Percentiles rank a stretch among this genome's conserved stretches.
Conservation (phyloP, 2,113 vertebrate species). For the Uria lomvia region DNA sequence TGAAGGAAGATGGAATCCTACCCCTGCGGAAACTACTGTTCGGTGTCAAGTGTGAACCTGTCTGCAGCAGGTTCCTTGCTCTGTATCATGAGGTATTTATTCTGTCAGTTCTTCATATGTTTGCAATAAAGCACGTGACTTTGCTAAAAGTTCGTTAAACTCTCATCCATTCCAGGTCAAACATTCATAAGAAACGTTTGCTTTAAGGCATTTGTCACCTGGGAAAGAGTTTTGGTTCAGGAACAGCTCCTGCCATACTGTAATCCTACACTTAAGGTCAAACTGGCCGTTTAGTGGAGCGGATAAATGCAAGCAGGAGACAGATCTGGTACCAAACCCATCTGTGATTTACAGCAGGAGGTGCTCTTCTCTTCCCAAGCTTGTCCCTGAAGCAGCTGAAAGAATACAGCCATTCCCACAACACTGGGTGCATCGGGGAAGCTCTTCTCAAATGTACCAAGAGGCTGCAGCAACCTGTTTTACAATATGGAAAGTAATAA, state of each 20-base stretch:
- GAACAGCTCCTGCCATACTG: neutral
- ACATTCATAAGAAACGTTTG: neutral
- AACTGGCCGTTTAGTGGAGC: neutral
- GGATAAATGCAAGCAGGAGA: neutral
- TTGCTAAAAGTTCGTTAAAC: neutral
- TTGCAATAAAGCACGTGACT: neutral
- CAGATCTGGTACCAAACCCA: no score
- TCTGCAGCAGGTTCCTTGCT: neutral
- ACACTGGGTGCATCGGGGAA: no score
- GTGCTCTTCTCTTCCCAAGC: neutral
- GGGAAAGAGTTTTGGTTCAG: neutral
- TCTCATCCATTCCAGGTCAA: neutral
- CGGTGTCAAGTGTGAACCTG: rapidly evolving
- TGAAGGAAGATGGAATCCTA: neutral
- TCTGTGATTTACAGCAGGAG: no score
- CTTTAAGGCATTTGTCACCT: neutral
- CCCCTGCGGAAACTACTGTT: neutral
- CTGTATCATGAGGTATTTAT: neutral
- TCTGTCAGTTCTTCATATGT: rapidly evolving
- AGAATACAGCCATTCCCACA: rapidly evolving
- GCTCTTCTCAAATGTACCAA: no score
- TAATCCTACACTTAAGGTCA: rapidly evolving
- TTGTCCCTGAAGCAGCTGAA: neutral
- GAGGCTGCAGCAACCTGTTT: neutral
- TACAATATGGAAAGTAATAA: no score